Base-by-base conservation (phyloP, 2,797 vertebrate genomes). In the Halcyon chelicuti region DNA sequence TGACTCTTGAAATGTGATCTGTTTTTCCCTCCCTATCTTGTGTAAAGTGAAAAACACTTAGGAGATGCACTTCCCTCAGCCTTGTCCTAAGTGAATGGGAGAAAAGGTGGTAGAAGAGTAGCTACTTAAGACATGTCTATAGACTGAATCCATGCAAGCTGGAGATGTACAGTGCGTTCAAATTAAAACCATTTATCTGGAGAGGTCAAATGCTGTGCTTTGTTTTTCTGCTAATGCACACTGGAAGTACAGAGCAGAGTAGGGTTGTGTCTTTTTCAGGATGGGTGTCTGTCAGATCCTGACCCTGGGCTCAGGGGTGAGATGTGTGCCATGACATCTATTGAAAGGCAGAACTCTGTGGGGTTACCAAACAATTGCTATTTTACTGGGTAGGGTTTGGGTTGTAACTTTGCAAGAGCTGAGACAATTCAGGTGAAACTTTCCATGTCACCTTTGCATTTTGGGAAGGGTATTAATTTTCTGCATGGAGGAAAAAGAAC, bases 251-350 rank as follows among this genome's bases (percentile, higher is more conserved):
- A 18, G 35, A 67, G 63, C 40, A 81, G 28, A 71, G 46, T 25
- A 40, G 60, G 71, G n/a, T 6, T 61, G 73, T 68, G 83, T 44
- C n/a, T 33, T 35, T 37, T 46, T 57, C 39, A 52, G 44, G 51
- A n/a, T 31, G 33, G 26, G 5, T 65, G 12, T 37, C 33, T 78
- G 63, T 80, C 39, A 33, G 58, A 74, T 39, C 29, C 51, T 72
- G 62, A 20, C 46, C 23, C 71, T 76, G 58, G 31, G 6, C 46
- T 62, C 49, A 16, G 25, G 29, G 19, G 42, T 78, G 37, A 62
- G 62, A 29, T 2, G 1, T 2, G 5, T 20, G 35, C 31, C n/a
- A 25, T 0, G 2, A 7, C 22, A 21, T 35, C 67, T 60, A 2
- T 12, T 65, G 58, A 47, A 57, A 74, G 65, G 3, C 9, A 57